Conservation (phyloP, 1,140 invertebrate species). For the Macrobrachium nipponense region DNA sequence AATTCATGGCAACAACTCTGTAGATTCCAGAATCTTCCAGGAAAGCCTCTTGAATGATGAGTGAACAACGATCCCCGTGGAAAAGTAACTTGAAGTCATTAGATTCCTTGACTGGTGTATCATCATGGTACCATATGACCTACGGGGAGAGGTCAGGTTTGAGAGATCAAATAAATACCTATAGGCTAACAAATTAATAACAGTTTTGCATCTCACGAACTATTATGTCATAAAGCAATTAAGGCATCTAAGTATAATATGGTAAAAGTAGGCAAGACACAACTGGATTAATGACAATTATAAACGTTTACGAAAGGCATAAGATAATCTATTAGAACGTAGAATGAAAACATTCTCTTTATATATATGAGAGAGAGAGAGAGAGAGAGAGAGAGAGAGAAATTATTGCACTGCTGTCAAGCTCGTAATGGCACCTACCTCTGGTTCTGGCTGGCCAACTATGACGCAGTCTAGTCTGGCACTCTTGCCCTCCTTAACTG, state of each 20-base stretch:
- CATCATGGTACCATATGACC: slow-evolving; percentile 89
- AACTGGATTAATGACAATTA: not conserved
- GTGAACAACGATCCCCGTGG: slow-evolving; percentile 83
- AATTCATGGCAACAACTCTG: slow-evolving; percentile 84
- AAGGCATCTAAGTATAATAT: too few species aligned
- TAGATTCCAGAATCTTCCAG: slow-evolving; percentile 83
- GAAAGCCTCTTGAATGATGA: slow-evolving; percentile 81
- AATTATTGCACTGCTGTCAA: not conserved
- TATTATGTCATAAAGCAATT: too few species aligned
- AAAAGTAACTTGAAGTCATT: slow-evolving; percentile 83
- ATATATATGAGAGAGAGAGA: too few species aligned
- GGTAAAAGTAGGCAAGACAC: too few species aligned
- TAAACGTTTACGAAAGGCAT: not conserved
- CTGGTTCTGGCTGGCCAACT: slow-evolving; percentile 85
- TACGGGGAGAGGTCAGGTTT: slow-evolving; percentile 65
- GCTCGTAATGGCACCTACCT: slow-evolving; percentile 70
- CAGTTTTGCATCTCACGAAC: too few species aligned
- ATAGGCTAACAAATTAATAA: too few species aligned
- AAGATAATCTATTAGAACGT: not conserved
- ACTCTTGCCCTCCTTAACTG: slow-evolving; percentile 78
- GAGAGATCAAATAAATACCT: too few species aligned
- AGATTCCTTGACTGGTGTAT: slow-evolving; percentile 85
- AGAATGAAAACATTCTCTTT: too few species aligned
- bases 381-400: too few species aligned
- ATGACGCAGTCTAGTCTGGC: slow-evolving; percentile 84